phyloP scores from a whole-genome alignment of 35 echinoderm and acorn worm species.

The Strongylocentrotus purpuratus region DNA sequence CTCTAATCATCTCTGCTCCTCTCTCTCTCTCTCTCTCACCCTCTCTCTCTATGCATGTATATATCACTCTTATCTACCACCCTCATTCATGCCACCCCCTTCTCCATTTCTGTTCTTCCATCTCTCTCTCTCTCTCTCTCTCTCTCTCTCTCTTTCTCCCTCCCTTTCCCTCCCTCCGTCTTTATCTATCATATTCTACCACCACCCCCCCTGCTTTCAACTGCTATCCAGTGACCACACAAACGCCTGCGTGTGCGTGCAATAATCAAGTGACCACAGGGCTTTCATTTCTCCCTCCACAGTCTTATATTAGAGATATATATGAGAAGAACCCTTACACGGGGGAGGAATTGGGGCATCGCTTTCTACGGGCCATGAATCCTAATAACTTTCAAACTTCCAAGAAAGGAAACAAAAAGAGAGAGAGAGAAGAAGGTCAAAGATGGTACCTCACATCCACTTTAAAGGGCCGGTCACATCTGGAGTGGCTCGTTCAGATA shows the following conservation, averaged over 20 bases:
- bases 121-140: background rate
- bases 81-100: background rate
- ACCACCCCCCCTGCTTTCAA: no score
- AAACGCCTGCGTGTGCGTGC: background rate
- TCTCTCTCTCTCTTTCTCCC: background rate
- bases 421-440: background rate
- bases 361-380: background rate
- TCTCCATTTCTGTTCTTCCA: background rate
- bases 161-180: no score
- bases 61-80: background rate
- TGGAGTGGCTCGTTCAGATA: no score
- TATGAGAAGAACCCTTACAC: background rate
- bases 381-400: background rate
- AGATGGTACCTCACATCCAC: background rate
- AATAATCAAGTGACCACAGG: background rate
- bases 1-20: background rate
- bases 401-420: background rate
- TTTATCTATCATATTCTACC: no score
- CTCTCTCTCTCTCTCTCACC: background rate
- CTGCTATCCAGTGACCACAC: background rate
- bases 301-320: background rate
- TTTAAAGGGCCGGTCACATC: no score
- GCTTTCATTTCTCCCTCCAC: background rate
- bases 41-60: background rate
- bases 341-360: constrained; percentile 6